Percentiles rank a stretch among this genome's conserved stretches.
phyloP scores from a whole-genome alignment of 2,113 vertebrate species.

The Phylloscopus trochiloides region DNA sequence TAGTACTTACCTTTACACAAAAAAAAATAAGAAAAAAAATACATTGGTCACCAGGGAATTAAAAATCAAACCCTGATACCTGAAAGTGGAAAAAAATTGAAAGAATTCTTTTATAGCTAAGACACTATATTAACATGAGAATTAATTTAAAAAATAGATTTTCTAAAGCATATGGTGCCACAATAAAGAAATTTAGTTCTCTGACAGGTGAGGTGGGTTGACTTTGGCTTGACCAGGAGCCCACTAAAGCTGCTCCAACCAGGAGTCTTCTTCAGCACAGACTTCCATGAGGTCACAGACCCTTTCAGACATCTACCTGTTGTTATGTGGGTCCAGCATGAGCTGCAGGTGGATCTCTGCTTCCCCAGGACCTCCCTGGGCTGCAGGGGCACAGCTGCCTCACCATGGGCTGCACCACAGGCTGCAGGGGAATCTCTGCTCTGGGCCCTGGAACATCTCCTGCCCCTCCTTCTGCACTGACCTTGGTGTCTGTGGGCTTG shows the following conservation, averaged over 20 bases:
- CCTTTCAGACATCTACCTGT: neutral
- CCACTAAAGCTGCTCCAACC: neutral
- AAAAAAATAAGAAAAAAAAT: neutral
- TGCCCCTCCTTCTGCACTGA: neutral
- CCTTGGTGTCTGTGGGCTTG: neutral
- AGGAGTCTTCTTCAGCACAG: accelerated
- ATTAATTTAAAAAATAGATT: neutral
- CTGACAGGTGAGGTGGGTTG: neutral
- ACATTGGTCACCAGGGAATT: neutral
- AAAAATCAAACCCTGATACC: neutral
- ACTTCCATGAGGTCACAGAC: neutral
- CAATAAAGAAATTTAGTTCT: neutral
- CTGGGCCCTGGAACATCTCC: accelerated
- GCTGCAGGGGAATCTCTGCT: neutral
- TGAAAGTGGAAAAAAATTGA: neutral
- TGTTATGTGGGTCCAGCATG: neutral
- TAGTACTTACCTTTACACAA: neutral
- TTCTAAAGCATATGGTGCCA: neutral
- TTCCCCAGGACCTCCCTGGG: neutral
- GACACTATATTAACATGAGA: neutral
- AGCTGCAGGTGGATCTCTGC: neutral
- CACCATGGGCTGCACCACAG: neutral
- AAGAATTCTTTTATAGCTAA: neutral
- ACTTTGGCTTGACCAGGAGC: neutral
- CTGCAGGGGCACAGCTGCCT: neutral